Evolutionary conservation across 2,888 invertebrate species (phyloP).

Genomic region (Melinaea menophilus): DNA sequence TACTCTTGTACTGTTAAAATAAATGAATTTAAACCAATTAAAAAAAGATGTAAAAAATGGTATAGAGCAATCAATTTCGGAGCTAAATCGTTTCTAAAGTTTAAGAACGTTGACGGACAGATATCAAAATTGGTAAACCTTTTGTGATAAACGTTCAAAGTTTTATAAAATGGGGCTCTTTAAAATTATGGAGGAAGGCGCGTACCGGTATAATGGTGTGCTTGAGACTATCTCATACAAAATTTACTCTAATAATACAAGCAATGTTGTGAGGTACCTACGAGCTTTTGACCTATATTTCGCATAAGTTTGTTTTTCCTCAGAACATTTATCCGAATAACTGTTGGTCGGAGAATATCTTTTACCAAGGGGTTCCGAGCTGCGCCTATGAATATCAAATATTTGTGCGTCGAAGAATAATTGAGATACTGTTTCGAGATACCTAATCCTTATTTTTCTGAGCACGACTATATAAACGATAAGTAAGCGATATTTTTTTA

Average conservation of each 20-base stretch:
- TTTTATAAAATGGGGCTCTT: slow-evolving; percentile 22
- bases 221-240: slow-evolving; percentile 28
- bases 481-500: not conserved
- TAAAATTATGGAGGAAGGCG: slow-evolving; percentile 26
- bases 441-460: slow-evolving; percentile 2
- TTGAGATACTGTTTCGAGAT: not conserved
- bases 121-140: slow-evolving; percentile 19
- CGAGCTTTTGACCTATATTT: slow-evolving; percentile 26
- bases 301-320: slow-evolving; percentile 27
- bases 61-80: too few species aligned
- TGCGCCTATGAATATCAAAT: slow-evolving; percentile 15
- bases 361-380: slow-evolving; percentile 10
- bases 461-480: not conserved
- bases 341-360: slow-evolving; percentile 15
- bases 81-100: not conserved
- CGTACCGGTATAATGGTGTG: slow-evolving; percentile 27
- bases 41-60: too few species aligned
- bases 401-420: slow-evolving; percentile 10
- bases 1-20: too few species aligned
- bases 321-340: slow-evolving; percentile 24
- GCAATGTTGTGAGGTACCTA: slow-evolving; percentile 27
- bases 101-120: slow-evolving; percentile 15
- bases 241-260: slow-evolving; percentile 29
- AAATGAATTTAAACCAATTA: too few species aligned
- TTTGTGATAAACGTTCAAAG: slow-evolving; percentile 20